Evolutionary conservation across 2,113 vertebrate species (phyloP).

Genomic region (Rattus norvegicus): DNA sequence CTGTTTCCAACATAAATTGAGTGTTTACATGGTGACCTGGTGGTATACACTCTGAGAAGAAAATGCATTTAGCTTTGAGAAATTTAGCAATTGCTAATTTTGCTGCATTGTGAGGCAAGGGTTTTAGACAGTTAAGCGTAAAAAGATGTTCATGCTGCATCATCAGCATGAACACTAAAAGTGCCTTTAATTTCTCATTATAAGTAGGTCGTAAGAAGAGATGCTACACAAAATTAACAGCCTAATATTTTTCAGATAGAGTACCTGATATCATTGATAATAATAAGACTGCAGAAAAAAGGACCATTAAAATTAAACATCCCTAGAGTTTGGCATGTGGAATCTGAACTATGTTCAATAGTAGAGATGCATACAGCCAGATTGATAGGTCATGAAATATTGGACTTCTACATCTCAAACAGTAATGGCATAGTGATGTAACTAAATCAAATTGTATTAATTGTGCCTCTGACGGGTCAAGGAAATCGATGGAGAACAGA

Average conservation of each 20-base stretch:
- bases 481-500: fast-evolving
- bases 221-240: neutral
- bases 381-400: neutral
- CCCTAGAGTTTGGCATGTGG: neutral
- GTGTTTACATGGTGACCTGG: neutral
- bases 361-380: neutral
- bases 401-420: neutral
- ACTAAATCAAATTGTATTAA: neutral
- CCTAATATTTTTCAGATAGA: neutral
- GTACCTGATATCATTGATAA: neutral
- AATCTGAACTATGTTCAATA: neutral
- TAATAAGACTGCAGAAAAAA: neutral
- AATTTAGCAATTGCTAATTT: neutral
- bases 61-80: neutral
- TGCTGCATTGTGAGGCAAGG: neutral
- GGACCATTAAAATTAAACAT: neutral
- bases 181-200: fast-evolving
- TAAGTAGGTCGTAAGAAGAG: neutral
- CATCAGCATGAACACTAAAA: neutral
- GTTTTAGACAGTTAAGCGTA: neutral
- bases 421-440: fast-evolving
- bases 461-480: neutral
- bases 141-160: neutral
- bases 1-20: neutral
- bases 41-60: fast-evolving